Conservation (phyloP, 2,888 invertebrate species). For the Anarsia innoxiella region DNA sequence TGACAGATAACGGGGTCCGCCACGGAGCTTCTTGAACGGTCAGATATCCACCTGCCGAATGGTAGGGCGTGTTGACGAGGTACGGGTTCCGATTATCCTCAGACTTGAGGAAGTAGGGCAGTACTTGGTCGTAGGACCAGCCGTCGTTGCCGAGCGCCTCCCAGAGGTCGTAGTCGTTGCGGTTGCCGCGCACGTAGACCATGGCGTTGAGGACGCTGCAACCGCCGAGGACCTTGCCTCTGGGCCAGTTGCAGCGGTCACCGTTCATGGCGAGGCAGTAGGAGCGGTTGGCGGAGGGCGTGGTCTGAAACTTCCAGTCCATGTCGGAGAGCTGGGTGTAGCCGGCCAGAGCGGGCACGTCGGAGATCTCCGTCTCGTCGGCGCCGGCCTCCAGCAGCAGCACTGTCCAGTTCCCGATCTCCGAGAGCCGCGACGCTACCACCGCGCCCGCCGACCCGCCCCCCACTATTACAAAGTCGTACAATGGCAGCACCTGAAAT, state of each 20-base stretch:
- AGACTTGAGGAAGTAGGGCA: constrained; percentile 90
- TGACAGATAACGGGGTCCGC: constrained; percentile 86
- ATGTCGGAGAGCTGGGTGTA: constrained; percentile 90
- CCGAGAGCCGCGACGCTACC: constrained; percentile 87
- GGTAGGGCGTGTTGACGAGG: constrained; percentile 82
- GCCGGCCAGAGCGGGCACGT: constrained; percentile 88
- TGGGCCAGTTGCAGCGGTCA: constrained; percentile 92
- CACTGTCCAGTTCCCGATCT: constrained; percentile 87
- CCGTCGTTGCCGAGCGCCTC: constrained; percentile 87
- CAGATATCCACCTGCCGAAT: constrained; percentile 84
- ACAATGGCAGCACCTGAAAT: constrained; percentile 82
- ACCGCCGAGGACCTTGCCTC: constrained; percentile 94
- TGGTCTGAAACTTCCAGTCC: constrained; percentile 95
- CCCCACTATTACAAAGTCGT: constrained; percentile 91
- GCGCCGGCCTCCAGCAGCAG: constrained; percentile 90
- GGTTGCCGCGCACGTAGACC: constrained; percentile 93
- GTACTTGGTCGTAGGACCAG: constrained; percentile 88
- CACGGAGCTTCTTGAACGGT: constrained; percentile 91
- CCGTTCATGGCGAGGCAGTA: constrained; percentile 92
- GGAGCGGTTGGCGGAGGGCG: constrained; percentile 83
- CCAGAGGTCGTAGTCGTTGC: constrained; percentile 92
- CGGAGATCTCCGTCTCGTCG: constrained; percentile 91
- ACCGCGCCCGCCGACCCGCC: constrained; percentile 94
- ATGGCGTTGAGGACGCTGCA: constrained; percentile 92
- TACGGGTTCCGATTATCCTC: constrained; percentile 93